Percentiles rank a stretch among this genome's conserved stretches.
Evolutionary conservation across 2,113 vertebrate species (phyloP).

Genomic region (Spermophilus dauricus): DNA sequence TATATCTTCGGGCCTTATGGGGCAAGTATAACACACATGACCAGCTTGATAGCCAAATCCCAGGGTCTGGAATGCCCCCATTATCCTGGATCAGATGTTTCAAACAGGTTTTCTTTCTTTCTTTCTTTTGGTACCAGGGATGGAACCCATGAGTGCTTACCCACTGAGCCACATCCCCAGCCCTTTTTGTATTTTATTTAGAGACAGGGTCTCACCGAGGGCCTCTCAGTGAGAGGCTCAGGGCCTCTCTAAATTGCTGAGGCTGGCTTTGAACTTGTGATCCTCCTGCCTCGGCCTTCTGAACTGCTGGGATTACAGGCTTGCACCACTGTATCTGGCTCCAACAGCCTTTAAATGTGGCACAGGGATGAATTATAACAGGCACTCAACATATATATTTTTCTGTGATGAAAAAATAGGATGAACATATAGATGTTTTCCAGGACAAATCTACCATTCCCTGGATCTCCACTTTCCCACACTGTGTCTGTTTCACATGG

Average conservation of each 20-base stretch:
- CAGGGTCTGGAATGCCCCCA: neutral
- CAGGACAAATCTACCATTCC: neutral
- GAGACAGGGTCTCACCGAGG: neutral
- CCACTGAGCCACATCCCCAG: neutral
- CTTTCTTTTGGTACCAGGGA: neutral
- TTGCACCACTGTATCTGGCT: neutral
- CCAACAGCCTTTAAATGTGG: neutral
- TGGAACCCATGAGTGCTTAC: neutral
- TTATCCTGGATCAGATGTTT: neutral
- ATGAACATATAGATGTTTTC: neutral
- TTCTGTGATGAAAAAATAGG: neutral
- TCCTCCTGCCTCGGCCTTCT: too few relatives aligned
- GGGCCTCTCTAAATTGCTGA: neutral
- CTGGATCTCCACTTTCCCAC: fast-evolving
- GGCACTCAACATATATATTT: neutral
- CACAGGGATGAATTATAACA: neutral
- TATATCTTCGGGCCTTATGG: neutral
- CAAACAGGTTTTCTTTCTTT: neutral
- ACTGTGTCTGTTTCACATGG: neutral
- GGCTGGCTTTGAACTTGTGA: neutral
- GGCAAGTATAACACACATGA: too few relatives aligned
- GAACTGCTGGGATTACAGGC: neutral
- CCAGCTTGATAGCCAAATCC: neutral
- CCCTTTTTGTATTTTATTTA: neutral
- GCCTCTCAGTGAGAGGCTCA: neutral